Evolutionary conservation across 2,888 invertebrate species (phyloP).

Genomic region (Lithophane ornitopus): DNA sequence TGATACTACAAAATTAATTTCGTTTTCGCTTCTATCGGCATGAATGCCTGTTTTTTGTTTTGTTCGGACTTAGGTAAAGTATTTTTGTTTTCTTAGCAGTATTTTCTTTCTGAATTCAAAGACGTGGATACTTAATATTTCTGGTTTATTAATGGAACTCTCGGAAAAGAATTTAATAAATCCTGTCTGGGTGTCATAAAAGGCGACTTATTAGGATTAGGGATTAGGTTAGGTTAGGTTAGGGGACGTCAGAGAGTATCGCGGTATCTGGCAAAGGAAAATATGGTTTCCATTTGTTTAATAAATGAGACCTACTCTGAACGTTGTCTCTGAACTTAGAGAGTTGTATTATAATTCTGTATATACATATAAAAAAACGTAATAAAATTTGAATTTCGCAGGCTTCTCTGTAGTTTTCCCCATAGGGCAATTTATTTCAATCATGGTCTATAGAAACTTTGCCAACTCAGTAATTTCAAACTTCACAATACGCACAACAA

Average conservation of each 20-base stretch:
- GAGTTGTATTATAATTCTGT: too few relatives aligned
- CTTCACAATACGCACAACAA: conserved; percentile 29
- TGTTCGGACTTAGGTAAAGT: too few relatives aligned
- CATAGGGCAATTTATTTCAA: neutral
- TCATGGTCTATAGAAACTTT: neutral
- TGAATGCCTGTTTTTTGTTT: too few relatives aligned
- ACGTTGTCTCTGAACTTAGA: too few relatives aligned
- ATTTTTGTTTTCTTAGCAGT: too few relatives aligned
- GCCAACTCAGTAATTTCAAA: conserved; percentile 27
- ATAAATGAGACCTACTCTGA: neutral
- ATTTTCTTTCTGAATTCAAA: too few relatives aligned
- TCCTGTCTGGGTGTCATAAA: conserved; percentile 7
- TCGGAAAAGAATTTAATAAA: conserved; percentile 15
- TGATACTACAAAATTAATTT: too few relatives aligned
- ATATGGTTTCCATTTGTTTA: neutral
- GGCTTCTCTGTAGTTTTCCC: too few relatives aligned
- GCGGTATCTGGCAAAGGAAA: neutral
- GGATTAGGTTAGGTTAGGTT: conserved; percentile 3
- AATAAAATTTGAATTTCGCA: too few relatives aligned
- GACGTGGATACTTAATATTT: neutral
- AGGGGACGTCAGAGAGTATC: neutral
- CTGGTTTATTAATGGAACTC: neutral
- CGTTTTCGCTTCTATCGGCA: too few relatives aligned
- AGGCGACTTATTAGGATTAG: neutral
- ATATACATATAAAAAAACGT: too few relatives aligned